Base-by-base conservation (phyloP, 2,113 vertebrate genomes). In the Camelus bactrianus region DNA sequence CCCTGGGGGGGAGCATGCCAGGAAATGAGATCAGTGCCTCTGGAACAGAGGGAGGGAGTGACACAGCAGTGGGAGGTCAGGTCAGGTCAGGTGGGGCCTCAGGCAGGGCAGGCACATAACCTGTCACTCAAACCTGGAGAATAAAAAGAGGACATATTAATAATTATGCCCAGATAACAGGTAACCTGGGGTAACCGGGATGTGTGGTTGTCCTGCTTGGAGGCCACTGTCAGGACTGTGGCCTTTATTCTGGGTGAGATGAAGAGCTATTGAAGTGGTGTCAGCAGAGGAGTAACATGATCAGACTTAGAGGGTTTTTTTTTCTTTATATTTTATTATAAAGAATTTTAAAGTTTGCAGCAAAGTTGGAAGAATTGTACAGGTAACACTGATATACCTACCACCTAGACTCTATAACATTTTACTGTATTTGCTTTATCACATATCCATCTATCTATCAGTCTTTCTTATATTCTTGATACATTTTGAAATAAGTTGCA, bases 401-500 rank as follows among this genome's bases (percentile, higher is more conserved):
- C 69, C 28, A 65, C 56, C 64, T 80, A 65, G 22, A 56, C 20
- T 69, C 91, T 77, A 6, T 48, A 77, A 22, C 38, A 60, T 52
- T 64, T 75, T 50, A 35, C 38, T 73, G 5, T 50, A 42, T 95
- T 87, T 77, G 35, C 48, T 91, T 69, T 28, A 60, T 32, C 73
- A 52, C 26, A 56, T 62, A 15, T 42, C 16, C 50, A 65, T 72
- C 56, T n/a, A 38, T 65, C 67, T 28, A 46, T 10, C 65, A 4
- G 10, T 24, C 52, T 80, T 20, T 64, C 54, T 64, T 58, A 72
- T 70, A 67, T 86, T 86, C 69, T 65, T 54, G 35, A 50, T 56
- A 58, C 30, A 54, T 80, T 89, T 97, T 77, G 86, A 86, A 82
- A 65, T 89, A 88, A 95, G 30, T 28, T 58, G 76, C 38, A 48